Evolutionary conservation across 2,113 vertebrate species (phyloP), one percentile per base, ranked within the genome.

Genomic region (Clinocottus analis): DNA sequence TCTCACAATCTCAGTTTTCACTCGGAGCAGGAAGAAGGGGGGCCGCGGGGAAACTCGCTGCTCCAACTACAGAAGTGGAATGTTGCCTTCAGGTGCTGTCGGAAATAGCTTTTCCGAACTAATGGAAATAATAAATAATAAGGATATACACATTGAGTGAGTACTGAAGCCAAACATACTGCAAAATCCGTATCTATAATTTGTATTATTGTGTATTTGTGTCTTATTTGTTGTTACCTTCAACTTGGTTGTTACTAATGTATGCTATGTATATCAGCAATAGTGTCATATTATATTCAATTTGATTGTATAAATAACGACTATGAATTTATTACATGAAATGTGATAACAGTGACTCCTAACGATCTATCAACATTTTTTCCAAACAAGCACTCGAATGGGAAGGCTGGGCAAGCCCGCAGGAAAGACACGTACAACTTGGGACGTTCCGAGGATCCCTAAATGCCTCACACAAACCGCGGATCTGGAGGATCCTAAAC

Each of bases 1-100:
- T 70, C 77, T 79, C 74, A 75, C 85, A 87, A 91, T 89, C 90
- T 91, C 92, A 89, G 69, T 83, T 93, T 94, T 93, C 92, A 90
- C 62, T 72, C 59, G 65, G 84, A 83, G 81, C 67, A 63, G 49
- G 65, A 64, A 37, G 72, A 53, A 60, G 73, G 65, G 53, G 83
- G 60, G 51, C 27, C 1, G 83, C 39, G 72, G 81, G 80, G 75
- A 55, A 33, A 27, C 70, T 39, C 75, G 8, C 76, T 19, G 68
- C 77, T 81, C 72, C 21, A 37, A 71, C 80, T 72, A 9, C 49
- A 51, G 43, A 4, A 72, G 65, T 9, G 76, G 62, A 72, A 35
- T 85, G 88, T 0, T 45, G 85, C 85, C 23, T 91, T 90, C 35
- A 90, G 0, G 78, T 7, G 3, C 77, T 6, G 79, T 85, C 39